These are phyloP conservation scores for Tiliacea citrago DNA, from an alignment of 2,888 invertebrate genomes.

Conservation along the genomic window DNA sequence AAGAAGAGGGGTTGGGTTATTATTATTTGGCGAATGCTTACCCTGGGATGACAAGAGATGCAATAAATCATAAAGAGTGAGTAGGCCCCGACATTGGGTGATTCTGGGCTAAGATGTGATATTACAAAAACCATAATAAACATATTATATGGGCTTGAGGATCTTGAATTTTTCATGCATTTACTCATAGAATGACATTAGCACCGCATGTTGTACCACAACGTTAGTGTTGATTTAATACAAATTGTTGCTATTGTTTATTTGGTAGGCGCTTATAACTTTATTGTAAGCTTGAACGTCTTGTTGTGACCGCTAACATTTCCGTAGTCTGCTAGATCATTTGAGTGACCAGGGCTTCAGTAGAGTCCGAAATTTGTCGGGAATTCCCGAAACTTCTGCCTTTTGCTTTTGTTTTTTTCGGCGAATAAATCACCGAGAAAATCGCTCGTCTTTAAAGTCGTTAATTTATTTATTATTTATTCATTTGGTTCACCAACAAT, in stretches of 20 bases:
- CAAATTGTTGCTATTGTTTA: constrained; percentile 20
- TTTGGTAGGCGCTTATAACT: constrained; percentile 32
- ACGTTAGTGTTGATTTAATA: background rate
- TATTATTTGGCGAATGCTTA: background rate
- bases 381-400: background rate
- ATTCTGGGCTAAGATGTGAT: background rate
- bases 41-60: too few relatives aligned
- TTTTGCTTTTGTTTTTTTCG: too few relatives aligned
- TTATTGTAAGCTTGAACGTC: background rate
- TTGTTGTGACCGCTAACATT: background rate
- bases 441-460: too few relatives aligned
- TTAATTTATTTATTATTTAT: too few relatives aligned
- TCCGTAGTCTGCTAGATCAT: background rate
- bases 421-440: too few relatives aligned
- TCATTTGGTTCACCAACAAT: too few relatives aligned
- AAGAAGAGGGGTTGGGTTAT: too few relatives aligned
- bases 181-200: background rate
- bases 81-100: background rate
- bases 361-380: background rate
- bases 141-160: background rate
- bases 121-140: background rate
- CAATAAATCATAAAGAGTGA: background rate
- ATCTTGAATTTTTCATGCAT: background rate
- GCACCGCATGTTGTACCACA: background rate
- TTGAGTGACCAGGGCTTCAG: background rate